Conservation (phyloP, 2,797 vertebrate genomes). For the Cuniculus paca region DNA sequence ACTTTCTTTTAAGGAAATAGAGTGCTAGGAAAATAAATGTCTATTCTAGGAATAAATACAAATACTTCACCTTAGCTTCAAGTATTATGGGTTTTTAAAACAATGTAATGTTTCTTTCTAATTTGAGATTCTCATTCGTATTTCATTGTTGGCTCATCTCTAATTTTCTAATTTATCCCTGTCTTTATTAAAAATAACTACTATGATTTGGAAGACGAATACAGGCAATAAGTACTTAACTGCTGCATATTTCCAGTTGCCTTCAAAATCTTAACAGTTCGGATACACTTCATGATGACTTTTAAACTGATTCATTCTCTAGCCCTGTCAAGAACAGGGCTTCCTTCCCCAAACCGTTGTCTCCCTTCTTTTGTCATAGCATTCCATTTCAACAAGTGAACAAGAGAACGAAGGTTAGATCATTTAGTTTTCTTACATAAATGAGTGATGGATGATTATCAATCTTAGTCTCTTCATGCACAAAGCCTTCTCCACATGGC, state of each 20-base stretch:
- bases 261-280: neutral
- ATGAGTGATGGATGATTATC: neutral
- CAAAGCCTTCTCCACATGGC: rapidly evolving
- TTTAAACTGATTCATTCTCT: neutral
- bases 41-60: conserved; percentile 65
- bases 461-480: neutral
- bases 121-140: conserved; percentile 1
- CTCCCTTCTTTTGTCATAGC: neutral
- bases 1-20: conserved; percentile 74
- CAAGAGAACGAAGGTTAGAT: neutral
- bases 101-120: neutral
- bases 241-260: neutral
- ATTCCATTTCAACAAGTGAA: neutral
- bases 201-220: neutral
- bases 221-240: neutral
- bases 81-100: conserved; percentile 2
- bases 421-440: neutral
- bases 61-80: neutral
- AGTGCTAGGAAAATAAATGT: conserved; percentile 45
- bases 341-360: neutral
- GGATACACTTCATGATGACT: neutral
- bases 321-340: neutral
- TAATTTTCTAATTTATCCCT: neutral
- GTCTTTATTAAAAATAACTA: conserved; percentile 26
- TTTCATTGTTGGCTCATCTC: neutral